Percentiles rank a stretch among this genome's conserved stretches.
Conservation (phyloP, 1,140 invertebrate species). For the Drosophila mayri region DNA sequence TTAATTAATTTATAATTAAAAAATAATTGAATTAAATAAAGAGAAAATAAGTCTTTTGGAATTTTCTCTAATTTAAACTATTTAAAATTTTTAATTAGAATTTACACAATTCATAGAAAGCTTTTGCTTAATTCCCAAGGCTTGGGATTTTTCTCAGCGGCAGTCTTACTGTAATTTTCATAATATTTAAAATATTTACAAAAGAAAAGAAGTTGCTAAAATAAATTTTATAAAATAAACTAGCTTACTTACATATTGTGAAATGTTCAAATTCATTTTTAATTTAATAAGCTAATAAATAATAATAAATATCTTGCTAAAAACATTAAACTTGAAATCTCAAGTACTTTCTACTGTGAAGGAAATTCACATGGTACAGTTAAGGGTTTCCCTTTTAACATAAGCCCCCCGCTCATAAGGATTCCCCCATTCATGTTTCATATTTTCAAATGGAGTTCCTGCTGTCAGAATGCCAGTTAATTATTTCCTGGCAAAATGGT, state of each 20-base stretch:
- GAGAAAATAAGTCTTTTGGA: not conserved
- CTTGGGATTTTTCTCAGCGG: not conserved
- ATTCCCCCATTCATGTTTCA: constrained; percentile 5
- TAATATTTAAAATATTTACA: not conserved
- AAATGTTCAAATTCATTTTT: not conserved
- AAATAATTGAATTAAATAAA: not conserved
- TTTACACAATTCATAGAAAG: not conserved
- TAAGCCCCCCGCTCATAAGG: constrained; percentile 2
- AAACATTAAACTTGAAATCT: not conserved
- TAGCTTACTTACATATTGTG: not conserved
- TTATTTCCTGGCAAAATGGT: constrained; percentile 41
- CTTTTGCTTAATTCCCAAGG: not conserved
- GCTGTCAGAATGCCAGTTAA: constrained; percentile 25
- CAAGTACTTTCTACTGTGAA: not conserved
- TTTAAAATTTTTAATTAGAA: not conserved
- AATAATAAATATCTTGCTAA: not conserved
- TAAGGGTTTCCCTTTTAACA: not conserved
- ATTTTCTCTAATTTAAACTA: not conserved
- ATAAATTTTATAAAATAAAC: not conserved
- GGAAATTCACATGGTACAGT: not conserved
- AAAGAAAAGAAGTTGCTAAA: not conserved
- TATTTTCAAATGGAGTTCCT: constrained; percentile 25
- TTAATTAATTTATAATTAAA: not conserved
- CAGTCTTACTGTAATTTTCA: not conserved
- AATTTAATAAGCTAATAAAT: not conserved